A percentile compares a stretch with the other conserved stretches of the same genome.
Conservation (phyloP, 2,888 invertebrate species). For the Creontiades dilutus region DNA sequence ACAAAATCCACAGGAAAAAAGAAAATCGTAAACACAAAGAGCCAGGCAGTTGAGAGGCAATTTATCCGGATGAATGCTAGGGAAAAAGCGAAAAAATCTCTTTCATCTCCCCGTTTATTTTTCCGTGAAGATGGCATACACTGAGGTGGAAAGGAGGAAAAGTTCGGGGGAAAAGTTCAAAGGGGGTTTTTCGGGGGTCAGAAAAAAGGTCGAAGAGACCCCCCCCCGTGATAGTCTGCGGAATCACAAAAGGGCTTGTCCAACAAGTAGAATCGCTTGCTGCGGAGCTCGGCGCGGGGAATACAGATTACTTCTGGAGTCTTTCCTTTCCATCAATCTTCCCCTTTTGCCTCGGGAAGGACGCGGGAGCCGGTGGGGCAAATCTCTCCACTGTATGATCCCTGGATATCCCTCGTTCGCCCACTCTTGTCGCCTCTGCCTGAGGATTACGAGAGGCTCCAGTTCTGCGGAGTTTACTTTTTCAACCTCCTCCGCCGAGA, state of each 20-base stretch:
- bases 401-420: conserved; percentile 30
- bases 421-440: background rate
- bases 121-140: conserved; percentile 26
- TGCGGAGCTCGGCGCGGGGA: conserved; percentile 5
- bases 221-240: conserved; percentile 20
- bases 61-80: conserved; percentile 32
- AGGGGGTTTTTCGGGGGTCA: conserved; percentile 40
- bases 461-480: no score
- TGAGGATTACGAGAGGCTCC: background rate
- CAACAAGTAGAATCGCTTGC: conserved; percentile 62
- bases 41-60: conserved; percentile 10
- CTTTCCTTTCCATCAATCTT: conserved; percentile 64
- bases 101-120: conserved; percentile 37
- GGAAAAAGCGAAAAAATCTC: background rate
- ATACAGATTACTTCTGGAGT: conserved; percentile 58
- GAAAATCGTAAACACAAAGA: background rate
- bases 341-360: background rate
- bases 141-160: background rate
- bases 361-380: background rate
- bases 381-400: conserved; percentile 2
- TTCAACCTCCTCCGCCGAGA: no score
- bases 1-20: background rate
- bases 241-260: conserved; percentile 61
- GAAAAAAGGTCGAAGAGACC: background rate
- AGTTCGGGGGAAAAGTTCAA: conserved; percentile 43